Base-by-base conservation (phyloP, 2,113 vertebrate species). In the Heliornis fulica region DNA sequence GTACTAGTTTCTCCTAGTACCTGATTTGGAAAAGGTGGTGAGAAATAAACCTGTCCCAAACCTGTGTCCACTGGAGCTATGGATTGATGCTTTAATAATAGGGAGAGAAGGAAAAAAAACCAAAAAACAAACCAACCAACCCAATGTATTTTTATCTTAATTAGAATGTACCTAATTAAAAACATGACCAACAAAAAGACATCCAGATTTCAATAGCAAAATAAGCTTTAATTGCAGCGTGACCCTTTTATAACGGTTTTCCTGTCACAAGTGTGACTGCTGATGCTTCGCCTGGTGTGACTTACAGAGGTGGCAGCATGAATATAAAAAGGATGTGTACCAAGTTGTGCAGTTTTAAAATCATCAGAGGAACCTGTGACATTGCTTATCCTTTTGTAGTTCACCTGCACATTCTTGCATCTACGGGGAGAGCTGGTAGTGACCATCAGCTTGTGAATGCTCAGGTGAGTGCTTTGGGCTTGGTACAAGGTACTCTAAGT, bases 141-240 rank as follows among this genome's bases (percentile, higher is more conserved):
- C 4, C 10, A 26, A 13, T 2, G 2, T 45, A 23, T 74, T 84
- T 91, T 79, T 38, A 38, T 87, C 48, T 85, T 84, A 65, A 29
- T 50, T 53, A 40, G 66, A 87, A 69, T 74, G 36, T 17, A 84
- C 46, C 82, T 82, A 90, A 91, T 95, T 87, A 93, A 87, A 95
- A 90, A 75, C 25, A 51, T 14, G 13, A 50, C 48, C 21, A n/a
- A 46, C 64, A 59, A 75, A 60, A 70, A 53, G 41, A 10, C 26
- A 63, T 66, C 34, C 60, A 83, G 82, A 88, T 36, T 91, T 54
- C 75, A 63, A 61, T 57, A 96, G 46, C 50, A 74, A 92, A 93
- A 85, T 65, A 38, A 3, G 28, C 82, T 94, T 90, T 94, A 86
- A 91, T 96, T 87, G 57, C 80, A 83, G 34, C 25, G 43, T 72